Evolutionary conservation across 2,113 vertebrate species (phyloP), one percentile per base, ranked within the genome.

Genomic region (Ictidomys tridecemlineatus): DNA sequence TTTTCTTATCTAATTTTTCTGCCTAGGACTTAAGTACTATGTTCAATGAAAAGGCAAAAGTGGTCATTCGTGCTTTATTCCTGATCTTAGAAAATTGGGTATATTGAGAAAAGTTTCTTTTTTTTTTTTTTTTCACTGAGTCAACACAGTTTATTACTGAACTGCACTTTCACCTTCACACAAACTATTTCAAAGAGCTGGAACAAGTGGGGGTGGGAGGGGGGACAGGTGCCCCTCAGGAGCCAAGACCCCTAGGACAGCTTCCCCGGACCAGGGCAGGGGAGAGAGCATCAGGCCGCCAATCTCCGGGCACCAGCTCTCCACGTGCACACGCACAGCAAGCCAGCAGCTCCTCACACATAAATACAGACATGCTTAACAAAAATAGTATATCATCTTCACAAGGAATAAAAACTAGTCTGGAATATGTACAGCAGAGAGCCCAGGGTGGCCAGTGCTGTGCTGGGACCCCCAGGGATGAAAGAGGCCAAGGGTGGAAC

Each of bases 301-400:
- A 78, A 72, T 95, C 92, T 96, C 97, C 34, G 95, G 97, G 98
- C 97, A 97, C 97, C 97, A 98, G 97, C 98, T 98, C 97, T 97
- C 95, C 98, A 96, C 85, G 98, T 96, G 97, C 97, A 97, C 96
- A 22, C 97, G 97, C 98, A 98, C 96, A 95, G 97, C 97, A 97
- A 98, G 97, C 98, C 96, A 98, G 98, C 97, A 98, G 97, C 97
- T 97, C 97, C 97, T 97, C 98, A 98, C 98, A 99, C 98, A 99
- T 99, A 99, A 99, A 99, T 99, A 99, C 97, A 93, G 99, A 99
- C 98, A 99, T 98, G 95, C 98, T 98, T 99, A 99, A 99, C 99
- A 99, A 99, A 99, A 99, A 99, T 99, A 99, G 98, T 98, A 98
- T 99, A 98, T 98, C 98, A 98, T 99, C 98, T 99, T 98, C 99